Base-by-base conservation (phyloP, 2,888 invertebrate genomes). In the Drosophila tanythrix region DNA sequence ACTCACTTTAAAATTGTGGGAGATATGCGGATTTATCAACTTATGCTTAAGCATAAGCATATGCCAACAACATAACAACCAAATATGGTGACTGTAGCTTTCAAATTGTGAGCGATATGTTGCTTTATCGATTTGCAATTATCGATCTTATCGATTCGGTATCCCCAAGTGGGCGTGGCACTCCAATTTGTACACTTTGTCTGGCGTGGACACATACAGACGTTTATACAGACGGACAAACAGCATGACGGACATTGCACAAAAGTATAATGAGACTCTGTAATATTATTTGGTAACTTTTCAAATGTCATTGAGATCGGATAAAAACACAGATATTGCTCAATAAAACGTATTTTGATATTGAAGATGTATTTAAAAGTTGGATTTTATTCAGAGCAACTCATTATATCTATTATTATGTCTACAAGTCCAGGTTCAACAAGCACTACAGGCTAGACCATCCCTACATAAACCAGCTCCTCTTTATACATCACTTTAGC, bases 151-250 rank as follows among this genome's bases (percentile, higher is more conserved):
- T 8, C 31, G 31, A 31, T 40, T 40, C 5, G 4, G 2, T 0
- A 40, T 4, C n/a, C n/a, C n/a, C n/a, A 2, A n/a, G 0, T 4
- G 40, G n/a, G 2, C 4, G 1, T n/a, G 4, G 4, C 10, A 18
- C 3, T n/a, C 1, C 2, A 40, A 40, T 40, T 40, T n/a, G 3
- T n/a, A 10, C 10, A 38, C 8, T 18, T 38, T 2, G 36, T 7
- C 18, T 36, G 13, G 13, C 11, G 13, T 21, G 21, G 21, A 21
- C 21, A 21, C 21, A 21, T 21, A 21, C 21, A 21, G 21, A 1
- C 1, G 21, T 21, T 21, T 1, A 21, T 21, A 21, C 21, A 21
- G 21, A 21, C 21, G 21, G 21, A 21, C 21, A 21, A 21, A 21
- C 7, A 29, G 29, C 29, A 6, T 29, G 29, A 29, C 29, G 29